phyloP scores from a whole-genome alignment of 2,113 vertebrate genomes.

The Gnathonemus echidnorhynchus region DNA sequence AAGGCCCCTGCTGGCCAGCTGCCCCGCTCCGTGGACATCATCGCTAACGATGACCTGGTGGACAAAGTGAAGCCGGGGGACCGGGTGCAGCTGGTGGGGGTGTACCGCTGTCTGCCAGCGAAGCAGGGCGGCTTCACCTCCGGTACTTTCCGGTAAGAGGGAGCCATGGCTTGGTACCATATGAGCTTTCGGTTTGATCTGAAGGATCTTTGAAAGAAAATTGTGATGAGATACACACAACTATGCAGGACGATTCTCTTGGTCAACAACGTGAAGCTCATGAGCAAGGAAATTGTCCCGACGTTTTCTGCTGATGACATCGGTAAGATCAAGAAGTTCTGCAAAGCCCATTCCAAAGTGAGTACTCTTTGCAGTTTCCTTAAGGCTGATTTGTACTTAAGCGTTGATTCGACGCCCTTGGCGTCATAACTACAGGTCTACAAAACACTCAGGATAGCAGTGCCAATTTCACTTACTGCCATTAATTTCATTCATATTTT shows the following conservation, averaged over 20 bases:
- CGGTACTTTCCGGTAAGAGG: slow-evolving; percentile 46
- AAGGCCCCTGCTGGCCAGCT: slow-evolving; percentile 54
- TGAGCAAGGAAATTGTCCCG: slow-evolving; percentile 64
- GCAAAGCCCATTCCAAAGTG: slow-evolving; percentile 66
- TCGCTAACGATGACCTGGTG: slow-evolving; percentile 48
- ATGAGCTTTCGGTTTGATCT: not conserved
- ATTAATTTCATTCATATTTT: not conserved
- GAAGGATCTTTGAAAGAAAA: not conserved
- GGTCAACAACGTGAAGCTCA: slow-evolving; percentile 64
- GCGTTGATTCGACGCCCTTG: not conserved
- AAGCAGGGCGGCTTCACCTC: slow-evolving; percentile 53
- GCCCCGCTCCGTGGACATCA: slow-evolving; percentile 48
- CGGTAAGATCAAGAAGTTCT: slow-evolving; percentile 74
- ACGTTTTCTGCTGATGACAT: slow-evolving; percentile 60
- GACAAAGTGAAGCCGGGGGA: slow-evolving; percentile 53
- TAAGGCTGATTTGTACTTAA: not conserved
- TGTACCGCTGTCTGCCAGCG: slow-evolving; percentile 51
- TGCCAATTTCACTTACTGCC: not conserved
- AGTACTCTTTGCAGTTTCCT: slow-evolving; percentile 25
- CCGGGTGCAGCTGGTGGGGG: slow-evolving; percentile 50
- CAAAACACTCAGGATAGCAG: not conserved
- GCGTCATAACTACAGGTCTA: not conserved
- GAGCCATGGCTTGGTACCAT: not conserved
- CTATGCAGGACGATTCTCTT: slow-evolving; percentile 48
- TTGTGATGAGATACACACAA: not conserved